Evolutionary conservation across 2,113 vertebrate genomes (phyloP).

Genomic region (Bubo scandiacus): DNA sequence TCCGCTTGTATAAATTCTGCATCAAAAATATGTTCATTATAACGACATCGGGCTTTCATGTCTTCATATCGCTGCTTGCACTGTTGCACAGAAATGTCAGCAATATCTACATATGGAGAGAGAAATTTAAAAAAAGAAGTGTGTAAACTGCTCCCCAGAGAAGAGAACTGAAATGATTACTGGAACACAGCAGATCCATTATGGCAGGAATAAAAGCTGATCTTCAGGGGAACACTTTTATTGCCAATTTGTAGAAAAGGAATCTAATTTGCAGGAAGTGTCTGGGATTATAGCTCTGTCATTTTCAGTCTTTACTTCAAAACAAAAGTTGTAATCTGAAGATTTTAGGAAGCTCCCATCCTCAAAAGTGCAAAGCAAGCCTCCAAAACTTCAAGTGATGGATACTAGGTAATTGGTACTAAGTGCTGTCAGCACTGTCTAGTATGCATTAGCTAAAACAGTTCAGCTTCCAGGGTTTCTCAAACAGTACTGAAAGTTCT

Average conservation of each 20-base stretch:
- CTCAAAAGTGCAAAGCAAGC: not conserved
- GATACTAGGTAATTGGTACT: not conserved
- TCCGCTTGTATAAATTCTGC: constrained; percentile 94
- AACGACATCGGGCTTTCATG: constrained; percentile 83
- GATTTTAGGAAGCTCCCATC: not conserved
- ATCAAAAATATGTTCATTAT: constrained; percentile 81
- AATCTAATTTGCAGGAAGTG: not conserved
- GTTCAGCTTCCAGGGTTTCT: not conserved
- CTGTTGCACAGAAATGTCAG: constrained; percentile 90
- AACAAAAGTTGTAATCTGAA: not conserved
- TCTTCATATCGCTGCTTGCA: constrained; percentile 90
- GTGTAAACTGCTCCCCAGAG: not conserved
- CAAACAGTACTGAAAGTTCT: not conserved
- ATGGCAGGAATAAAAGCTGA: not conserved
- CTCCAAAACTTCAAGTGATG: not conserved
- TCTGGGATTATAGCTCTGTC: not conserved
- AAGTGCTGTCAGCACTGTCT: not conserved
- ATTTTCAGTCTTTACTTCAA: not conserved
- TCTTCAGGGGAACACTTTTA: not conserved
- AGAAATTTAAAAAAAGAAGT: not conserved
- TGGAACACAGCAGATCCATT: not conserved
- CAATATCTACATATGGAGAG: constrained; percentile 80
- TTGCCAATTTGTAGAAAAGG: too few species aligned
- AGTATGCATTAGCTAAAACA: not conserved
- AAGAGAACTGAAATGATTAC: not conserved